These are phyloP conservation scores for Novumbra hubbsi DNA, from an alignment of 2,797 vertebrate species.

Conservation along the genomic window DNA sequence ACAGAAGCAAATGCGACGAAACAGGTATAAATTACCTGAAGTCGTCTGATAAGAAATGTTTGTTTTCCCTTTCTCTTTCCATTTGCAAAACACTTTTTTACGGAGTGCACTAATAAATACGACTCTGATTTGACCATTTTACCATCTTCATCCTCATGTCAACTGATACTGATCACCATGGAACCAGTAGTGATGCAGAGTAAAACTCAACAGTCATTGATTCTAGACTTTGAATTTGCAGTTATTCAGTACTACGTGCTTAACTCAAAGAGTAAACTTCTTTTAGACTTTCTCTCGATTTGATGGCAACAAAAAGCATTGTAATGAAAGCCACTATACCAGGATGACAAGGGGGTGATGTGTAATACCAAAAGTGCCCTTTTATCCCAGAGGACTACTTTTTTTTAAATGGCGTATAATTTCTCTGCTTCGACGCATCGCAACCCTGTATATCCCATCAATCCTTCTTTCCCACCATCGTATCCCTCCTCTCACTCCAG, in stretches of 20 bases:
- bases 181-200: neutral
- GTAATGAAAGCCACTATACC: neutral
- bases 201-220: neutral
- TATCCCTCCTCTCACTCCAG: neutral
- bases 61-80: neutral
- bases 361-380: constrained; percentile 5
- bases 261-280: neutral
- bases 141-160: neutral
- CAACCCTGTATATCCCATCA: neutral
- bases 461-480: neutral
- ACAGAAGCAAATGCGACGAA: no score
- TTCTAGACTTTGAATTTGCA: neutral
- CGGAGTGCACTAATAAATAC: neutral
- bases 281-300: constrained; percentile 4
- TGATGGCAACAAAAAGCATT: neutral
- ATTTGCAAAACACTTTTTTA: neutral
- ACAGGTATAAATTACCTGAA: no score
- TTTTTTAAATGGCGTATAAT: neutral
- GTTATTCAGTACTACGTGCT: neutral
- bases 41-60: neutral
- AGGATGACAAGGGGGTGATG: neutral
- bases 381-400: neutral
- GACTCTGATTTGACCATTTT: neutral
- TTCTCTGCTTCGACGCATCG: neutral
- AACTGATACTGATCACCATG: neutral